Percentiles rank a stretch among this genome's conserved stretches.
phyloP scores from a whole-genome alignment of 2,888 invertebrate species.

The Colostygia pectinataria region DNA sequence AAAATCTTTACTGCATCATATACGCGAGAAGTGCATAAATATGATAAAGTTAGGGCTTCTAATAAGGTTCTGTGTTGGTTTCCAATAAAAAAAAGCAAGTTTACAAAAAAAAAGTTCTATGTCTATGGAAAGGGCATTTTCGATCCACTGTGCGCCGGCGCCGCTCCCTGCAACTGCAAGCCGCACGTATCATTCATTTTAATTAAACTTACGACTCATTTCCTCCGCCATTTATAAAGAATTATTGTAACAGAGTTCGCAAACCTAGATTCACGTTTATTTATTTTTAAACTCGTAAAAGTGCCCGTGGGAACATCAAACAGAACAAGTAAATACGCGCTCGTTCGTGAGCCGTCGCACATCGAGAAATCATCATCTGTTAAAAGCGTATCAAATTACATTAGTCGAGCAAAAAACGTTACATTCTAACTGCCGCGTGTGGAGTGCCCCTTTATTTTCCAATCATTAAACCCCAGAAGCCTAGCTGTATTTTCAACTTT shows the following conservation, averaged over 20 bases:
- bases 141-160: no score
- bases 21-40: no score
- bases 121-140: no score
- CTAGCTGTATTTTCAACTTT: neutral
- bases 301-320: neutral
- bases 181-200: neutral
- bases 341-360: neutral
- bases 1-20: no score
- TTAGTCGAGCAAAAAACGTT: conserved; percentile 25
- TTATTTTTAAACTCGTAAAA: neutral
- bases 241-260: neutral
- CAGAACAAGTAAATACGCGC: neutral
- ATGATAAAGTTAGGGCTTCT: no score
- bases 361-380: conserved; percentile 15
- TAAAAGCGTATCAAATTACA: conserved; percentile 34
- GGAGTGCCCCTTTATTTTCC: neutral
- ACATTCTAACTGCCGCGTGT: neutral
- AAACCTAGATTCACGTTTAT: neutral
- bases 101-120: no score
- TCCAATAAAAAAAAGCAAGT: no score
- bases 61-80: no score
- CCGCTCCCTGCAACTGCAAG: neutral
- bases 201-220: neutral
- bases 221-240: neutral
- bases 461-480: neutral